Evolutionary conservation across 2,888 invertebrate species (phyloP).

Genomic region (Belgica antarctica): DNA sequence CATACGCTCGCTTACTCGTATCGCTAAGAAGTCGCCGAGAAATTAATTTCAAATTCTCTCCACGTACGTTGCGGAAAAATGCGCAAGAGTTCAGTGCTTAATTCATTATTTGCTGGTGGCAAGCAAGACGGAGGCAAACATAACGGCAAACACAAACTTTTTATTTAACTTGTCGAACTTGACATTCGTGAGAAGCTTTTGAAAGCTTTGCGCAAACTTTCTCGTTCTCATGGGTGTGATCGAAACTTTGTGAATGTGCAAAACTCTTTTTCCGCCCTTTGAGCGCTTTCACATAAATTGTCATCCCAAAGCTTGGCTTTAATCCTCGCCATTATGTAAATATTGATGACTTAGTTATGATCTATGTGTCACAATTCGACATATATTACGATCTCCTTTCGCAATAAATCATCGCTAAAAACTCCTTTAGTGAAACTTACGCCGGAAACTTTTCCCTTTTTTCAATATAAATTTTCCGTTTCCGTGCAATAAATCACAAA

Average conservation of each 20-base stretch:
- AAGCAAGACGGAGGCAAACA: slow-evolving; percentile 2
- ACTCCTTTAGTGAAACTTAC: background rate
- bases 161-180: slow-evolving; percentile 23
- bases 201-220: background rate
- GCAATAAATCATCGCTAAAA: background rate
- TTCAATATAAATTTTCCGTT: background rate
- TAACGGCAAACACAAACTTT: slow-evolving; percentile 6
- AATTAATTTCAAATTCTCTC: background rate
- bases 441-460: background rate
- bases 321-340: background rate
- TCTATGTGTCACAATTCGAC: background rate
- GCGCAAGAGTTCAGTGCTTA: slow-evolving; percentile 1
- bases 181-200: background rate
- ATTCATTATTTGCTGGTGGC: background rate
- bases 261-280: too few relatives aligned
- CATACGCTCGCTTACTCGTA: background rate
- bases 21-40: slow-evolving; percentile 5
- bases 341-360: background rate
- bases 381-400: background rate
- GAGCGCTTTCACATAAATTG: background rate
- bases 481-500: slow-evolving; percentile 17
- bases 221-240: background rate
- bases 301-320: too few relatives aligned
- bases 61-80: slow-evolving; percentile 9
- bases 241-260: too few relatives aligned